Base-by-base conservation (phyloP, 35 echinoderm and acorn worm species). In the Apostichopus californicus region DNA sequence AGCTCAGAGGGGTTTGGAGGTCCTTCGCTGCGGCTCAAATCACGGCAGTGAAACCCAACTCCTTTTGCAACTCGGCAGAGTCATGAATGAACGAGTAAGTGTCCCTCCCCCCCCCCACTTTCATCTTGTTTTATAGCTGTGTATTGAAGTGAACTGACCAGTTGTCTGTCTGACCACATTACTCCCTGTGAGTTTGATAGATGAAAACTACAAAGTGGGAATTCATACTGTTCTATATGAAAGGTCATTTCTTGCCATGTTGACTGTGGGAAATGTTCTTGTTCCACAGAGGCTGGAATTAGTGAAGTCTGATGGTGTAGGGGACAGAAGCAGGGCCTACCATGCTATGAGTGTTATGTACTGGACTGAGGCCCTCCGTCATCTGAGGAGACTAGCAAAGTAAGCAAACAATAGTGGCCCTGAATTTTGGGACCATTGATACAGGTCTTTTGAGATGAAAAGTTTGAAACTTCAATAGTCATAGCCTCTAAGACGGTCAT, bases 1-100 rank as follows among this genome's bases (percentile, higher is more conserved):
- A 64, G 93, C 83, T 61, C 93, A 99, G 84, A 96, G 92, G 80
- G 97, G 97, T 56, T 59, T 99, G 83, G 97, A 99, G 64, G 95
- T 95, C 3, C 55, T 99, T 21, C 87, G 97, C 53, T 94, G 93
- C 60, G 79, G 89, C 12, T 83, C 89, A 28, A 96, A 96, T 77
- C 95, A 96, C 72, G 93, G 93, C 34, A 94, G 91, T 77, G 95
- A 99, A 65, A 96, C 95, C 17, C 57, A 88, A 1, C 78, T 99
- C 11, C 88, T 99, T 59, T 59, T 99, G 0, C 93, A 94, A 54
- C 92, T 99, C 9, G 97, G 95, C 83, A 90, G 86, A 21, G 90
- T 90, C 34, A 96, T 99, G 83, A 88, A 80, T 78, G 87, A 93
- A 63, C 92, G 97, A 79, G 97, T 99, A 75, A 92, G 97, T 86